Base-by-base conservation (phyloP, 2,113 vertebrate genomes). In the Raja brachyura region DNA sequence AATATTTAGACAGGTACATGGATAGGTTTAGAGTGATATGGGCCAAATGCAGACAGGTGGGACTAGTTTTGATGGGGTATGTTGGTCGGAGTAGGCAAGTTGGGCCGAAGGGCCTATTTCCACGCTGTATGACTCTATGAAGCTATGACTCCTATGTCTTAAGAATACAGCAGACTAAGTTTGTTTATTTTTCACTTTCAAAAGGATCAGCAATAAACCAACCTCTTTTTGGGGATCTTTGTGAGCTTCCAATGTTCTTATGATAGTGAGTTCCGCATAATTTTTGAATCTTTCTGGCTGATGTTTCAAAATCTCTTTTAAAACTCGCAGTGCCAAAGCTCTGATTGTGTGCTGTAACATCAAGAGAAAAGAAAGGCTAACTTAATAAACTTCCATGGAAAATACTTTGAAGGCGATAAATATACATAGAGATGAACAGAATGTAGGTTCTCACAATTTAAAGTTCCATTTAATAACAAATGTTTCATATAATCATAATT, bases 151-250 rank as follows among this genome's bases (percentile, higher is more conserved):
- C 39, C 3, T 48, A 48, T 48, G 39, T 48, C 39, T 48, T 54
- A 73, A 39, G 33, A 25, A 10, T 74, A 48, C 20, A 54, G 48
- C 63, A 54, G 48, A 39, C 39, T 25, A 48, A 92, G 9, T 54
- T 73, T 73, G 39, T 16, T 54, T 28, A 73, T 73, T 10, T 20
- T 92, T 48, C 33, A 39, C 8, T 48, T 73, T 31, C 22, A 73
- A 73, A 70, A 73, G 18, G 18, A 90, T 68, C 86, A 39, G 90
- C 13, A 70, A 73, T 73, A 31, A 93, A 95, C 94, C 31, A 93
- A 99, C 98, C 97, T 99, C 98, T 93, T 99, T 99, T 95, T 99
- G 98, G 93, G 97, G 97, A 94, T 99, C 98, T 95, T 98, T 99
- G 95, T 99, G 98, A 5, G 98, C 96, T 96, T 99, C 98, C 94